A percentile compares a stretch with the other conserved stretches of the same genome.
These are phyloP conservation scores for Puffinus mauretanicus DNA, from an alignment of 2,113 vertebrate species.

Conservation along the genomic window DNA sequence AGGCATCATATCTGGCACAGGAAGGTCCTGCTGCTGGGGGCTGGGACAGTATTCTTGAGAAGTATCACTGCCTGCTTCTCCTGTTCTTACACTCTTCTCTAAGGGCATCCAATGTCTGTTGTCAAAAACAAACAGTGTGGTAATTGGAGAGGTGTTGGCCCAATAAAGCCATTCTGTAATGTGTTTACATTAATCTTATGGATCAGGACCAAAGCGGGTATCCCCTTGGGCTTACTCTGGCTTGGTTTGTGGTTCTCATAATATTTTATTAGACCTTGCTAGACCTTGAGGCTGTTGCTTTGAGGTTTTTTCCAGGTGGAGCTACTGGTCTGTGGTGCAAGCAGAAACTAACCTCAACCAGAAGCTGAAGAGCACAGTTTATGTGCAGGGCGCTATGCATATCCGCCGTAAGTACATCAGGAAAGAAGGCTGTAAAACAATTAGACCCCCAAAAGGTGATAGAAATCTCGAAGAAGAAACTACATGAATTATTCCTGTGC, in stretches of 20 bases:
- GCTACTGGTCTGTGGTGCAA: not conserved
- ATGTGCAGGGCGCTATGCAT: not conserved
- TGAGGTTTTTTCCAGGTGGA: not conserved
- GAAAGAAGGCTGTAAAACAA: not conserved
- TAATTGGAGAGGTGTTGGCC: not conserved
- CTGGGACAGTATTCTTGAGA: not conserved
- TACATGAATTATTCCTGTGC: not conserved
- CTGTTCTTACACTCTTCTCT: not conserved
- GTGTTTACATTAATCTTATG: not conserved
- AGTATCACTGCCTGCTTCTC: not conserved
- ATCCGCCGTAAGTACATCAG: not conserved
- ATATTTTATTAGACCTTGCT: not conserved
- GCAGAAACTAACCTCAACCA: not conserved
- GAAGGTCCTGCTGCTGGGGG: not conserved
- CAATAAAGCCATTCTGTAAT: not conserved
- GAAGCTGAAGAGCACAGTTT: not conserved
- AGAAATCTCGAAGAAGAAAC: conserved; percentile 11
- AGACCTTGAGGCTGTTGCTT: not conserved
- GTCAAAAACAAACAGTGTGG: not conserved
- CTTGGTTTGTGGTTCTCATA: not conserved
- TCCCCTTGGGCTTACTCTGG: not conserved
- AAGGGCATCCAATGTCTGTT: not conserved
- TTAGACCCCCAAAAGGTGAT: not conserved
- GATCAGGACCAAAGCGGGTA: not conserved
- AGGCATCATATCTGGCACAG: not conserved